Conservation (phyloP, 1,140 invertebrate genomes). For the Diachasma alloeum region DNA sequence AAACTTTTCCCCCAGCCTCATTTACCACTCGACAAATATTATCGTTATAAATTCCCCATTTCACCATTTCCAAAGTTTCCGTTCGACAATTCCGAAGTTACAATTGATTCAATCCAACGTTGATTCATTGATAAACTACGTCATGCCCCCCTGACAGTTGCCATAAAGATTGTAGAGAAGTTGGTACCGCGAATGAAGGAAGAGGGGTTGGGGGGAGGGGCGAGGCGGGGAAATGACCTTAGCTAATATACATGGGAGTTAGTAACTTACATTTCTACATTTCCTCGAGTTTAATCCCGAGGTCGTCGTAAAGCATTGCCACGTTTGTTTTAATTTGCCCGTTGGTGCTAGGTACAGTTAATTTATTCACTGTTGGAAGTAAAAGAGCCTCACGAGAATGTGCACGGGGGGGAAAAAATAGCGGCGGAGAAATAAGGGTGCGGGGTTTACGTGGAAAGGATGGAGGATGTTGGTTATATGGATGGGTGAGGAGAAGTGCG, state of each 20-base stretch:
- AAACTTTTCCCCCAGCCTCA: too few species aligned
- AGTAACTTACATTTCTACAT: conserved; percentile 22
- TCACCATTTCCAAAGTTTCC: background rate
- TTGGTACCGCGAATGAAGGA: background rate
- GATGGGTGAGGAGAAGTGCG: background rate
- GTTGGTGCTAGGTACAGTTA: conserved; percentile 28
- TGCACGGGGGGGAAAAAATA: background rate
- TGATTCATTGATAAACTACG: background rate
- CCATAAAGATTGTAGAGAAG: background rate
- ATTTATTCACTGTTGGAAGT: conserved; percentile 39
- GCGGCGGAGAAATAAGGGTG: background rate
- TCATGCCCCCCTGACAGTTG: background rate
- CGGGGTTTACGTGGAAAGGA: background rate
- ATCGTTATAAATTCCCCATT: background rate
- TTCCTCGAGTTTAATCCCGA: conserved; percentile 27
- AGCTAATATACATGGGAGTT: background rate
- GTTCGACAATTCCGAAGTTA: background rate
- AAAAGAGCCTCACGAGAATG: conserved; percentile 30
- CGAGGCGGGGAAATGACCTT: conserved; percentile 1
- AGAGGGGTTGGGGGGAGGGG: too few species aligned
- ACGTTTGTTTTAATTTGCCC: conserved; percentile 41
- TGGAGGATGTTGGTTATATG: conserved; percentile 20
- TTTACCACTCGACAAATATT: too few species aligned
- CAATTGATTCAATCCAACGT: background rate
- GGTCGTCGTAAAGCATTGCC: conserved; percentile 30